These are phyloP conservation scores for Tetraodon nigroviridis DNA, from an alignment of 2,113 vertebrate genomes.

Conservation along the genomic window DNA sequence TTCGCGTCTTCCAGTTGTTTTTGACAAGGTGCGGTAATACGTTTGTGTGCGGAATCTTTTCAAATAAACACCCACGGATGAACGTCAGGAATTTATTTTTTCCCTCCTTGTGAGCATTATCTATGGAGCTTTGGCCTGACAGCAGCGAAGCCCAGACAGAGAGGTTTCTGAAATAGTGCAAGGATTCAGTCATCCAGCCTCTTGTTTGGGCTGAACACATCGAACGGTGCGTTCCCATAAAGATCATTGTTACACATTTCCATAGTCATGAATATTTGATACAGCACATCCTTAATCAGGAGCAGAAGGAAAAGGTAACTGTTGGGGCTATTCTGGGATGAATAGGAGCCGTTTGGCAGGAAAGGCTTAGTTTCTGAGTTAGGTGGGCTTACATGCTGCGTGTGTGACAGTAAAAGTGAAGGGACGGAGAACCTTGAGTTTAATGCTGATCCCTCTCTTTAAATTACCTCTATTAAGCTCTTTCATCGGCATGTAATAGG, in stretches of 20 bases:
- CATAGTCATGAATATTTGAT: slow-evolving; percentile 61
- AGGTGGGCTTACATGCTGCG: slow-evolving; percentile 17
- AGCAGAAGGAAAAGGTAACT: slow-evolving; percentile 49
- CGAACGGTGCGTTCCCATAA: slow-evolving; percentile 48
- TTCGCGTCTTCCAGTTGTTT: slow-evolving; percentile 13
- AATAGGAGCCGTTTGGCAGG: slow-evolving; percentile 27
- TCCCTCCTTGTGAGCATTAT: slow-evolving; percentile 50
- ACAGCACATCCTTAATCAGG: slow-evolving; percentile 56
- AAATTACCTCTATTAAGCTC: slow-evolving; percentile 69
- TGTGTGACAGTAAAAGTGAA: slow-evolving; percentile 34
- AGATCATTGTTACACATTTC: slow-evolving; percentile 63
- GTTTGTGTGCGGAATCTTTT: slow-evolving; percentile 10
- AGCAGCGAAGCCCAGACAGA: slow-evolving; percentile 49
- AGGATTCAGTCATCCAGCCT: slow-evolving; percentile 57
- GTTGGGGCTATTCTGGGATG: slow-evolving; percentile 34
- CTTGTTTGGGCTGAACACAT: slow-evolving; percentile 59
- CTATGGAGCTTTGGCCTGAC: slow-evolving; percentile 52
- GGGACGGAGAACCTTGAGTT: slow-evolving; percentile 37
- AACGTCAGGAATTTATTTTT: slow-evolving; percentile 69
- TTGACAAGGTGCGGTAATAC: slow-evolving; percentile 17
- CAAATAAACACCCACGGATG: slow-evolving; percentile 33
- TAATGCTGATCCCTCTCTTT: slow-evolving; percentile 48
- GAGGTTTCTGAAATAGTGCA: slow-evolving; percentile 67
- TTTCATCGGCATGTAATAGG: slow-evolving; percentile 74
- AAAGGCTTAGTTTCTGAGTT: slow-evolving; percentile 25